Conservation (phyloP, 2,113 vertebrate species). For the Apistogramma diplotaenia region DNA sequence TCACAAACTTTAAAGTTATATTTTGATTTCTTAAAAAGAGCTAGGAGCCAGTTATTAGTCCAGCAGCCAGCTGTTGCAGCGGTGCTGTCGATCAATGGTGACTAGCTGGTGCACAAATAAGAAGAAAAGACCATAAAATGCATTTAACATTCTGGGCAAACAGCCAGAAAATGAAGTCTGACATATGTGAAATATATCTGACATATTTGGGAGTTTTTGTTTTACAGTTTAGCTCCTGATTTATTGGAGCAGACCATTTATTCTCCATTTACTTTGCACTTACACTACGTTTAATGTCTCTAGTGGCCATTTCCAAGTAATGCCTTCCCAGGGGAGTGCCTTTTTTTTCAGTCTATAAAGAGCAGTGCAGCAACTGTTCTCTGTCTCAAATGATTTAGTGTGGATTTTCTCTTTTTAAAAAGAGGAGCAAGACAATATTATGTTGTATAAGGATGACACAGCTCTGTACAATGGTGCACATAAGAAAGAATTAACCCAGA, state of each 20-base stretch:
- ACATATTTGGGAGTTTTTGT: not conserved
- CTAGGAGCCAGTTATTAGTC: not conserved
- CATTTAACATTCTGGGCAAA: not conserved
- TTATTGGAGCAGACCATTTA: constrained; percentile 4
- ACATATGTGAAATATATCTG: not conserved
- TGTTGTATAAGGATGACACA: not conserved
- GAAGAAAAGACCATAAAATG: not conserved
- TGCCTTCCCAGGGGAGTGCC: not conserved
- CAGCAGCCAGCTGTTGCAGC: not conserved
- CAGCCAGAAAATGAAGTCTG: not conserved
- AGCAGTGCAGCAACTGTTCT: constrained; percentile 40
- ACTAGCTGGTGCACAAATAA: not conserved
- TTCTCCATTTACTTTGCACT: constrained; percentile 20
- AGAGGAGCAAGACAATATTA: constrained; percentile 39
- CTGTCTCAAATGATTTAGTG: constrained; percentile 44
- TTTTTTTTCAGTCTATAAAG: constrained; percentile 12
- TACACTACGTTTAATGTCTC: constrained; percentile 23
- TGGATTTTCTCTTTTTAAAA: constrained; percentile 47
- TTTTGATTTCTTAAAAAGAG: not conserved
- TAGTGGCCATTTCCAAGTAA: constrained; percentile 9
- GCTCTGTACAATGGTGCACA: not conserved
- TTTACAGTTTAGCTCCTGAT: not conserved
- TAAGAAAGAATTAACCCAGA: not conserved
- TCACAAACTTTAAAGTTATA: not conserved
- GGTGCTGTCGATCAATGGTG: not conserved